These are phyloP conservation scores for Rhinoderma darwinii DNA, from an alignment of 2,113 vertebrate genomes.

Conservation along the genomic window DNA sequence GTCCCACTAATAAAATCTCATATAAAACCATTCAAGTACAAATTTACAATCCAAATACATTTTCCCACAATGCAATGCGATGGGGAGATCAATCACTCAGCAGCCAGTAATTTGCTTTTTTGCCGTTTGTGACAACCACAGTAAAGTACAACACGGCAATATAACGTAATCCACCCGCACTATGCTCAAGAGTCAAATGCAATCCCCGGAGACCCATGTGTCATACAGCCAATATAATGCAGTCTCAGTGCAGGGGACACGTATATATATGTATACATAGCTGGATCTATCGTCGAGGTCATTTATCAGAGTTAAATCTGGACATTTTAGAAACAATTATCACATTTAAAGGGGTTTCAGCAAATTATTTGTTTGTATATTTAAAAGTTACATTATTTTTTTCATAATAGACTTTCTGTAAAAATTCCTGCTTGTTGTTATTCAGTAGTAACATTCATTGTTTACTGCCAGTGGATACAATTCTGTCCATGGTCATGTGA, in stretches of 20 bases:
- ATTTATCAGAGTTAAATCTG: constrained; percentile 25
- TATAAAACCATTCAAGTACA: not conserved
- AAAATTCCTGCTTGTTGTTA: too few species aligned
- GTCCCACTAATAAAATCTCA: too few species aligned
- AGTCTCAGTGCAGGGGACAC: not conserved
- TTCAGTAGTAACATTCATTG: too few species aligned
- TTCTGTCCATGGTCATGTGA: too few species aligned
- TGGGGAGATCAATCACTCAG: not conserved
- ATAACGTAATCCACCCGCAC: constrained; percentile 10
- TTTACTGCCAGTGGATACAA: too few species aligned
- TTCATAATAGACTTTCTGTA: too few species aligned
- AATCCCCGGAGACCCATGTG: constrained; percentile 6
- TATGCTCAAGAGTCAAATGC: not conserved
- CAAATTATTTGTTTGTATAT: too few species aligned
- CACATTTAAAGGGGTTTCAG: not conserved
- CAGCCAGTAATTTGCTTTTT: not conserved
- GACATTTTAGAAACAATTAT: not conserved
- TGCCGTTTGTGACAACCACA: not conserved
- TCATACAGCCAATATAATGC: constrained; percentile 14
- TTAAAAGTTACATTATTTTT: too few species aligned
- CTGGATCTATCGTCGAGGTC: not conserved
- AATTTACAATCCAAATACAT: not conserved
- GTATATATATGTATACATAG: constrained; percentile 1
- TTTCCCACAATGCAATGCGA: not conserved
- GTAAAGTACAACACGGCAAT: not conserved